These are phyloP conservation scores for Rhagium mordax DNA, from an alignment of 2,888 invertebrate genomes.

Conservation along the genomic window DNA sequence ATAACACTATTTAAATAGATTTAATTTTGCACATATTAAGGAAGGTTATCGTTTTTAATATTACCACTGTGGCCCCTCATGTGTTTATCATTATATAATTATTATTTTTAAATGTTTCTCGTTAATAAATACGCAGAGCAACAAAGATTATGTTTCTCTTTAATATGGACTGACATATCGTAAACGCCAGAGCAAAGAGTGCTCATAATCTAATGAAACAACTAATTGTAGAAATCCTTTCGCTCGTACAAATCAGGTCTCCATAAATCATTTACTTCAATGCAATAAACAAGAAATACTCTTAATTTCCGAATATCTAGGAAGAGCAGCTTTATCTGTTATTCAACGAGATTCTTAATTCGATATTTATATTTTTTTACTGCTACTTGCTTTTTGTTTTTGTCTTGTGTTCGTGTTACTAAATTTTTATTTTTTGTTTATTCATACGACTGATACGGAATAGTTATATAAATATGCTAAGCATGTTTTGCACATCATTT, in stretches of 20 bases:
- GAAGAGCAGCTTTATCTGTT: too few species aligned
- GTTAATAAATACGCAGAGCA: too few species aligned
- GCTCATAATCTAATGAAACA: neutral
- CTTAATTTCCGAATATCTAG: neutral
- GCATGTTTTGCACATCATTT: neutral
- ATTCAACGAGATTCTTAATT: too few species aligned
- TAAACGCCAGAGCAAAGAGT: too few species aligned
- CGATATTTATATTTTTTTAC: too few species aligned
- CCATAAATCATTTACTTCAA: neutral
- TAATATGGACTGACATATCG: too few species aligned
- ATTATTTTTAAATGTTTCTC: too few species aligned
- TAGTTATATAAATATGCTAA: neutral
- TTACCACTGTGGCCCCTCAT: too few species aligned
- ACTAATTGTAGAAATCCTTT: constrained; percentile 16
- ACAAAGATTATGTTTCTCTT: too few species aligned
- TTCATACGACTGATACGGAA: neutral
- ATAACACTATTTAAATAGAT: neutral
- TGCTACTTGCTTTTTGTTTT: too few species aligned
- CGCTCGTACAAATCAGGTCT: neutral
- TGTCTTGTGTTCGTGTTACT: too few species aligned
- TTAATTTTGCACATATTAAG: neutral
- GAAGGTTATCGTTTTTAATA: neutral
- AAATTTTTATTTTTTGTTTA: neutral
- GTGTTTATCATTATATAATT: too few species aligned
- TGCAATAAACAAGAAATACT: neutral